Percentiles rank a stretch among this genome's conserved stretches.
Conservation (phyloP, 2,113 vertebrate genomes). For the Rhadina sibilatrix region DNA sequence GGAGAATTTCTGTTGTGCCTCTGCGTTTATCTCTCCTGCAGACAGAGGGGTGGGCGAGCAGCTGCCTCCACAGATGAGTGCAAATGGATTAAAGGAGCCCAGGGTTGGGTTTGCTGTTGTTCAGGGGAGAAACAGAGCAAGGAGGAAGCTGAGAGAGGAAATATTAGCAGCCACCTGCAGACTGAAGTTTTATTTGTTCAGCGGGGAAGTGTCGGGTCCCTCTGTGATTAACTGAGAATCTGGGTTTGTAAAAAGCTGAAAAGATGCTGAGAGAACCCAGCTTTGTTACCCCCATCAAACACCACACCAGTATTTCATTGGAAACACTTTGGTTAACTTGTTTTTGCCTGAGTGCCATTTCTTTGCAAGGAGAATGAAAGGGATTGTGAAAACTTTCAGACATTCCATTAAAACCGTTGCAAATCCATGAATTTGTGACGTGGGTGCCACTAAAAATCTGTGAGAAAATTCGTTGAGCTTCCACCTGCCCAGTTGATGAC, state of each 20-base stretch:
- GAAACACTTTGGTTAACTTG: neutral
- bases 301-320: neutral
- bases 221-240: neutral
- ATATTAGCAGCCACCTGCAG: neutral
- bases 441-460: neutral
- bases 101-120: neutral
- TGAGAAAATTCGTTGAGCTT: neutral
- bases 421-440: neutral
- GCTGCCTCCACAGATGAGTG: neutral
- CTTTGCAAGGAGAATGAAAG: neutral
- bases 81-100: neutral
- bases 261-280: neutral
- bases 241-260: neutral
- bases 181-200: neutral
- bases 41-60: neutral
- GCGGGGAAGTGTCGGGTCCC: neutral
- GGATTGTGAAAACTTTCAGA: neutral
- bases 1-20: neutral
- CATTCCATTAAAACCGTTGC: neutral
- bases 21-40: neutral
- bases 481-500: neutral
- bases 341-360: neutral
- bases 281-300: neutral
- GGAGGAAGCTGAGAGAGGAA: neutral
- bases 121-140: neutral